phyloP scores from a whole-genome alignment of 1,140 invertebrate species.

The Zaprionus taronus region DNA sequence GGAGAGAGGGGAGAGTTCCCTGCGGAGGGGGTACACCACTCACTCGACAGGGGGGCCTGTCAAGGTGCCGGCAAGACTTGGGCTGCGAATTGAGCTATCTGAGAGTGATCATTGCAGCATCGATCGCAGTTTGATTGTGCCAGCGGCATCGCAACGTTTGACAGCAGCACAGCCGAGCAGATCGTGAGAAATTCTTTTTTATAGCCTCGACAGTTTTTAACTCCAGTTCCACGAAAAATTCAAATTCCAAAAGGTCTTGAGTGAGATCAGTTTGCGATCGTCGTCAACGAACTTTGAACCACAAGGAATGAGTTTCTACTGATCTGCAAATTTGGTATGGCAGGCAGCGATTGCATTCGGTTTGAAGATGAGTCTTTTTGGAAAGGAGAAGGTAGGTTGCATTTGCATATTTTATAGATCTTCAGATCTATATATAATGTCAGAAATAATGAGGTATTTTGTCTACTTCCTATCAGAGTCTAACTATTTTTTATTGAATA shows the following conservation, averaged over 20 bases:
- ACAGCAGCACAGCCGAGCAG: slow-evolving; percentile 43
- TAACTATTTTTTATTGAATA: no score
- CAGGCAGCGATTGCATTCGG: neutral
- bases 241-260: slow-evolving; percentile 20
- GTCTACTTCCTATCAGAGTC: no score
- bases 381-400: neutral
- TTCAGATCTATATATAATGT: neutral
- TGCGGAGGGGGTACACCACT: neutral
- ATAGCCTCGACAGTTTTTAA: slow-evolving; percentile 9
- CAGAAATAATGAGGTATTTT: no score
- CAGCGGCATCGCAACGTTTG: slow-evolving; percentile 53
- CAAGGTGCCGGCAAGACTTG: slow-evolving; percentile 26
- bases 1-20: neutral
- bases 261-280: slow-evolving; percentile 5
- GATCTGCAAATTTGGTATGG: neutral
- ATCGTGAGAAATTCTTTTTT: slow-evolving; percentile 65
- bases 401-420: neutral
- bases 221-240: slow-evolving; percentile 23
- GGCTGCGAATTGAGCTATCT: slow-evolving; percentile 51
- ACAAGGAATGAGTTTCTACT: neutral
- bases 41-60: slow-evolving; percentile 16
- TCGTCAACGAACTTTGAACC: slow-evolving; percentile 4
- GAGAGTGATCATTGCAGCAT: slow-evolving; percentile 50
- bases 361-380: neutral
- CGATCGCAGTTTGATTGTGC: slow-evolving; percentile 64